Conservation (phyloP, 23 tunicate genomes). For the Ascidia mentula region DNA sequence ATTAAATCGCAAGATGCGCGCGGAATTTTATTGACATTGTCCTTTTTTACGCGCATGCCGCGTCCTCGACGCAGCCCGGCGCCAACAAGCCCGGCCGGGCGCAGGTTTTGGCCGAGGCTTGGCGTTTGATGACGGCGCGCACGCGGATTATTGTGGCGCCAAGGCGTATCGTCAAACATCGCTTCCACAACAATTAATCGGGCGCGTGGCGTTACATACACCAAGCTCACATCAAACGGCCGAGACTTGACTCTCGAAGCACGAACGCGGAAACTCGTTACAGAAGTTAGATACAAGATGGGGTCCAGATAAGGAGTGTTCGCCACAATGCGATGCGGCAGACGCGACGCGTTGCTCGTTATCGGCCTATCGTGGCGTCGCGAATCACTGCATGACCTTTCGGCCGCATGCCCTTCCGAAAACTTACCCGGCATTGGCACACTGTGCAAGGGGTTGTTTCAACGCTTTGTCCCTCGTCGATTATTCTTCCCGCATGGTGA, state of each 20-base stretch:
- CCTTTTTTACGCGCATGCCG: not conserved
- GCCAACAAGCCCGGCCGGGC: not conserved
- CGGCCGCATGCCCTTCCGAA: not conserved
- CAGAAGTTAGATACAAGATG: not conserved
- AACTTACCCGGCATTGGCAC: constrained; percentile 9
- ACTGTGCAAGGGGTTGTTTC: not conserved
- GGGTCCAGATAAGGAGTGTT: not conserved
- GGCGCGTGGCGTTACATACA: not conserved
- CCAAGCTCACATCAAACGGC: constrained; percentile 7
- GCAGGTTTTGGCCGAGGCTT: not conserved
- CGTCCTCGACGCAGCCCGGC: not conserved
- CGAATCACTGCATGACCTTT: not conserved
- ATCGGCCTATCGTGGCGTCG: constrained; percentile 13
- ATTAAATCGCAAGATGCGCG: not conserved
- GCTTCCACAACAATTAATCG: constrained; percentile 9
- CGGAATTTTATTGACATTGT: constrained; percentile 11
- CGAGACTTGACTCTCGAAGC: not conserved
- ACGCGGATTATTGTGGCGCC: constrained; percentile 9
- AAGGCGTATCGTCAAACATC: constrained; percentile 2
- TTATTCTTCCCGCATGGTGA: not conserved
- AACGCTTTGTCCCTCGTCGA: not conserved
- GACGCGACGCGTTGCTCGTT: not conserved
- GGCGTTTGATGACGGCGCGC: not conserved
- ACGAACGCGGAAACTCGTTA: not conserved
- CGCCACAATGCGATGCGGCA: not conserved